phyloP scores from a whole-genome alignment of 2,797 vertebrate genomes.

The Hirundo rustica region DNA sequence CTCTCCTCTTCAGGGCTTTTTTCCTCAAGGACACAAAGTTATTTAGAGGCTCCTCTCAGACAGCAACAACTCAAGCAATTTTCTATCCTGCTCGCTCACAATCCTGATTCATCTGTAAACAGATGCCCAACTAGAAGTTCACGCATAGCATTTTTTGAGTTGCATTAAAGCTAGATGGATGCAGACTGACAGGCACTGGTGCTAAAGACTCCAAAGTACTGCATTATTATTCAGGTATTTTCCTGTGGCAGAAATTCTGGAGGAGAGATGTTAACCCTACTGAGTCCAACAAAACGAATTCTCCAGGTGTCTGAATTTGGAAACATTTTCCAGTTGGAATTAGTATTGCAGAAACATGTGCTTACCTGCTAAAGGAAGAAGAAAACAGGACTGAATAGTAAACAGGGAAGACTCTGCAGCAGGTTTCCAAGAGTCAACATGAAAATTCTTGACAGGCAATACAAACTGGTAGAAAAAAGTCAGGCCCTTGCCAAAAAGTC shows the following conservation, averaged over 20 bases:
- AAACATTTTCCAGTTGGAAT: neutral
- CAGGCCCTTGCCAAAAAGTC: conserved; percentile 2
- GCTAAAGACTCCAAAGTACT: neutral
- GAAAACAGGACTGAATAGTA: neutral
- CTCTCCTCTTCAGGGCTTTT: neutral
- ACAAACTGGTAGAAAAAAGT: neutral
- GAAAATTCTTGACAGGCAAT: neutral
- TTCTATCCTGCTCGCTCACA: neutral
- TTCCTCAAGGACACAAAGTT: neutral
- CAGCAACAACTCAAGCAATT: neutral
- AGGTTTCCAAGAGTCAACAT: neutral
- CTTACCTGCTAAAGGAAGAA: conserved; percentile 62
- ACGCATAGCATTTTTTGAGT: neutral
- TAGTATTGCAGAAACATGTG: neutral
- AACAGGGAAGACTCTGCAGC: neutral
- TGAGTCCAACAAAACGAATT: neutral
- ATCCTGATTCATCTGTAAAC: conserved; percentile 7
- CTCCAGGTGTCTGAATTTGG: neutral
- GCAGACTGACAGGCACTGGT: neutral
- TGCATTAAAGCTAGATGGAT: neutral
- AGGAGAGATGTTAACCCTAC: neutral
- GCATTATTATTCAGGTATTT: neutral
- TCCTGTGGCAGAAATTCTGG: neutral
- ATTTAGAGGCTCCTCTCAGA: neutral
- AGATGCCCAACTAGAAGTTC: conserved; percentile 7